Percentiles rank a stretch among this genome's conserved stretches.
Evolutionary conservation across 2,113 vertebrate genomes (phyloP).

Genomic region (Sapajus apella): DNA sequence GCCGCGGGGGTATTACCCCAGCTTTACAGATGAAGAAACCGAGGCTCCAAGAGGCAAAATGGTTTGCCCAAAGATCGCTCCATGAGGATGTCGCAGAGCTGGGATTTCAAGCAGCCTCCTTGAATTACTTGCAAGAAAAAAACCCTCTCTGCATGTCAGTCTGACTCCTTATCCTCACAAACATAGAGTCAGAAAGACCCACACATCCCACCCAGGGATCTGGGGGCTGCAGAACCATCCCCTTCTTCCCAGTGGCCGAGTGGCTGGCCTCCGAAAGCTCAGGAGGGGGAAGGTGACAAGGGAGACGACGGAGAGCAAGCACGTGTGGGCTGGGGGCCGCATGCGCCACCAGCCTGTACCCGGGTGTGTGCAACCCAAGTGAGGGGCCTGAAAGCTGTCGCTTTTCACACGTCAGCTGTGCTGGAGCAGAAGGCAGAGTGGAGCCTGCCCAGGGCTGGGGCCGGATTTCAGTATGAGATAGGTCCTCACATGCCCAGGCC

Average conservation of each 20-base stretch:
- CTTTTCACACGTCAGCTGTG: constrained; percentile 70
- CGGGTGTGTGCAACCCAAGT: constrained; percentile 3
- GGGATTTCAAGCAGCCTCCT: neutral
- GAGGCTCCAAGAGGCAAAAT: fast-evolving
- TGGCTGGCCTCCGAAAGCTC: neutral
- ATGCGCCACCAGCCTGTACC: constrained; percentile 57
- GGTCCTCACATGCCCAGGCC: neutral
- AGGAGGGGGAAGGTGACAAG: neutral
- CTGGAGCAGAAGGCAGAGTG: constrained; percentile 60
- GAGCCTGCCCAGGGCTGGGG: constrained; percentile 39
- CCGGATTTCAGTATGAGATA: neutral
- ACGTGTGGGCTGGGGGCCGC: neutral
- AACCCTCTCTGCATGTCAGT: neutral
- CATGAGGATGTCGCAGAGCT: neutral
- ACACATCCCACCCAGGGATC: fast-evolving
- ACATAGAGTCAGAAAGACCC: neutral
- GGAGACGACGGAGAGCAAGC: neutral
- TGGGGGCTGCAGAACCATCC: neutral
- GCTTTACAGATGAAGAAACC: neutral
- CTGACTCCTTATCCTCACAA: fast-evolving
- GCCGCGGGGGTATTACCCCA: fast-evolving
- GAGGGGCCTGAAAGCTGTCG: constrained; percentile 66
- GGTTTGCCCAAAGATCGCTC: fast-evolving
- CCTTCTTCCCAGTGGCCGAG: neutral
- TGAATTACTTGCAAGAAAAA: neutral